A percentile compares a stretch with the other conserved stretches of the same genome.
Conservation (phyloP, 2,888 invertebrate species). For the Leistus spinibarbis region DNA sequence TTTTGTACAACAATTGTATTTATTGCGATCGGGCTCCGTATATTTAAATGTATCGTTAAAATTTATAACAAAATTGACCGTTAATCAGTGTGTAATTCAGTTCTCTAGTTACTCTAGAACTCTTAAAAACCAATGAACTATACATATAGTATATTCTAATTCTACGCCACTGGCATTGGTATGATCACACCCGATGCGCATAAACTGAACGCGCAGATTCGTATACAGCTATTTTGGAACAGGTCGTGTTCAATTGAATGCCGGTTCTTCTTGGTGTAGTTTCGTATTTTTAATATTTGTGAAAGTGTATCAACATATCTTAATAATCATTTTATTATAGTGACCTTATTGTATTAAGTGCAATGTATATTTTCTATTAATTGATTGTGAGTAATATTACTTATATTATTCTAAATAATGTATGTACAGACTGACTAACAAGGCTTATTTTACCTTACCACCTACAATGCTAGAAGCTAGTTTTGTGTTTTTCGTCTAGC, state of each 20-base stretch:
- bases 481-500: background rate
- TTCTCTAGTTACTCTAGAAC: too few species aligned
- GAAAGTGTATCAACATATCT: slow-evolving; percentile 1
- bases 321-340: background rate
- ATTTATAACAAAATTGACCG: too few species aligned
- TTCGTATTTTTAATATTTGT: slow-evolving; percentile 5
- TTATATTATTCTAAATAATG: background rate
- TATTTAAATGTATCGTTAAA: too few species aligned
- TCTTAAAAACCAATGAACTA: too few species aligned
- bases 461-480: too few species aligned
- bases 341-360: background rate
- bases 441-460: background rate
- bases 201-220: background rate
- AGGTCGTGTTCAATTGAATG: slow-evolving; percentile 11
- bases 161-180: slow-evolving; percentile 3
- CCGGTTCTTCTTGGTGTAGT: slow-evolving; percentile 6
- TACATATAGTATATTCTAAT: too few species aligned
- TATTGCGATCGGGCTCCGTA: too few species aligned
- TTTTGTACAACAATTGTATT: too few species aligned
- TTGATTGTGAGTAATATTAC: background rate
- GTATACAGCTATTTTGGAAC: background rate
- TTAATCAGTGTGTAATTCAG: too few species aligned
- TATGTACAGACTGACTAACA: background rate
- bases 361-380: background rate
- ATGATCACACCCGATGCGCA: background rate